phyloP scores from a whole-genome alignment of 2,888 invertebrate species.

The Hypena proboscidalis region DNA sequence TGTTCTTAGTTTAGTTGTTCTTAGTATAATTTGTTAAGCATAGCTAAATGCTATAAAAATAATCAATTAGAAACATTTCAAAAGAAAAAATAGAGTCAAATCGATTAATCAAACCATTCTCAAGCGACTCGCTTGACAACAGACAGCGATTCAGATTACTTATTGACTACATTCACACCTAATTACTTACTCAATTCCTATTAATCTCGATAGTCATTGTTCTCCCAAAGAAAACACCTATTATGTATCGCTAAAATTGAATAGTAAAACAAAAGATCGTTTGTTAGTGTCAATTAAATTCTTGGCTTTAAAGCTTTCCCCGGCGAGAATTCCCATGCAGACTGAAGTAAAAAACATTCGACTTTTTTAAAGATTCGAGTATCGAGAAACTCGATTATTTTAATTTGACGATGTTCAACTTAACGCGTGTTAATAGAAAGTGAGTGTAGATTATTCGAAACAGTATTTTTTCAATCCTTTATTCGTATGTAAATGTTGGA shows the following conservation, averaged over 20 bases:
- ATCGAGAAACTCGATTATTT: slow-evolving; percentile 33
- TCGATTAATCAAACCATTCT: no score
- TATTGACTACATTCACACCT: neutral
- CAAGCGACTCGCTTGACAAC: no score
- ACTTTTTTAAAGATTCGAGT: slow-evolving; percentile 32
- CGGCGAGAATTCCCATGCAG: slow-evolving; percentile 41
- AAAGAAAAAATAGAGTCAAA: no score
- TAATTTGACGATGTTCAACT: slow-evolving; percentile 6
- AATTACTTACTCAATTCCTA: neutral
- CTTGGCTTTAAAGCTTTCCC: slow-evolving; percentile 52
- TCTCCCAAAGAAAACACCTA: slow-evolving; percentile 1
- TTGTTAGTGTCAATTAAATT: slow-evolving; percentile 69
- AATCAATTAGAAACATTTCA: no score
- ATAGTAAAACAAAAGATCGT: slow-evolving; percentile 63
- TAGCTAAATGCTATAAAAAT: no score
- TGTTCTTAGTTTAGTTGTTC: no score
- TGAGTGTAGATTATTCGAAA: slow-evolving; percentile 4
- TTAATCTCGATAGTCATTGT: neutral
- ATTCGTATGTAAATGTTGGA: neutral
- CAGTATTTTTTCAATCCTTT: no score
- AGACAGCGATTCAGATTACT: neutral
- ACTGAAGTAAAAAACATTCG: slow-evolving; percentile 20
- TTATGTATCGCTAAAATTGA: slow-evolving; percentile 2
- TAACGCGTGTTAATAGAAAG: slow-evolving; percentile 10
- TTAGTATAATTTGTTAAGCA: no score